phyloP scores from a whole-genome alignment of 2,888 invertebrate genomes.

The Ormyrus pomaceus region DNA sequence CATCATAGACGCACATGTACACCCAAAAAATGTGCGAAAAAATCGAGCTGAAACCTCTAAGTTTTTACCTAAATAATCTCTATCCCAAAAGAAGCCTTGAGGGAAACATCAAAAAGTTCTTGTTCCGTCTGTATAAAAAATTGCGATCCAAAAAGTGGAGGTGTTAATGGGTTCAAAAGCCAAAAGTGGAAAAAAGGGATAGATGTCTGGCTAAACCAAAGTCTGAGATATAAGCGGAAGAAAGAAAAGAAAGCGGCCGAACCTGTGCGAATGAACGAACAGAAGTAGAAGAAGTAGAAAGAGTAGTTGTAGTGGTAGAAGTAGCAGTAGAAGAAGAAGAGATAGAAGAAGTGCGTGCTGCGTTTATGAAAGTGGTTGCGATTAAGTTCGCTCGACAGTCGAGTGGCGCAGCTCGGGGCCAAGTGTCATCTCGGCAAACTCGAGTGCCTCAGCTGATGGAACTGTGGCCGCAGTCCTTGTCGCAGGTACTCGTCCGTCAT shows the following conservation, averaged over 20 bases:
- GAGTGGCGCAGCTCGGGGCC: slow-evolving; percentile 42
- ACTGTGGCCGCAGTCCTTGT: slow-evolving; percentile 62
- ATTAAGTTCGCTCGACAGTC: slow-evolving; percentile 46
- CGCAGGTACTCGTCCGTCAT: slow-evolving; percentile 6
- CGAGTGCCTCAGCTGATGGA: slow-evolving; percentile 65
- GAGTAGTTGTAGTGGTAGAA: slow-evolving; percentile 49
- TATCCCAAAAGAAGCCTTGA: slow-evolving; percentile 47
- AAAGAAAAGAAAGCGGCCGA: slow-evolving; percentile 64
- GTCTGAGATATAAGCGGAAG: slow-evolving; percentile 30
- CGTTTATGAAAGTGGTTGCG: slow-evolving; percentile 55
- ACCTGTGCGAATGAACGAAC: slow-evolving; percentile 68
- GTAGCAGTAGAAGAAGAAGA: slow-evolving; percentile 58
- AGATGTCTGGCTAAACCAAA: background rate
- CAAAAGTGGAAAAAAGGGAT: slow-evolving; percentile 8
- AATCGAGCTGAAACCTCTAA: slow-evolving; percentile 50
- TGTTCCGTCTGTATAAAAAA: slow-evolving; percentile 33
- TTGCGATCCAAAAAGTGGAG: slow-evolving; percentile 12
- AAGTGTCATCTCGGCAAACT: slow-evolving; percentile 71
- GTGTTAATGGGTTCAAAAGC: slow-evolving; percentile 20
- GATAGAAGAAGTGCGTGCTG: slow-evolving; percentile 56
- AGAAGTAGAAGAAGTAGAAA: slow-evolving; percentile 58
- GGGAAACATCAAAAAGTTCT: slow-evolving; percentile 45
- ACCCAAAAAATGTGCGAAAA: slow-evolving; percentile 43
- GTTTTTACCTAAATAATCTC: slow-evolving; percentile 40
- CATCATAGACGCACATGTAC: slow-evolving; percentile 33